Percentiles rank a stretch among this genome's conserved stretches.
Conservation (phyloP, 2,888 invertebrate species). For the Drosophila merina region DNA sequence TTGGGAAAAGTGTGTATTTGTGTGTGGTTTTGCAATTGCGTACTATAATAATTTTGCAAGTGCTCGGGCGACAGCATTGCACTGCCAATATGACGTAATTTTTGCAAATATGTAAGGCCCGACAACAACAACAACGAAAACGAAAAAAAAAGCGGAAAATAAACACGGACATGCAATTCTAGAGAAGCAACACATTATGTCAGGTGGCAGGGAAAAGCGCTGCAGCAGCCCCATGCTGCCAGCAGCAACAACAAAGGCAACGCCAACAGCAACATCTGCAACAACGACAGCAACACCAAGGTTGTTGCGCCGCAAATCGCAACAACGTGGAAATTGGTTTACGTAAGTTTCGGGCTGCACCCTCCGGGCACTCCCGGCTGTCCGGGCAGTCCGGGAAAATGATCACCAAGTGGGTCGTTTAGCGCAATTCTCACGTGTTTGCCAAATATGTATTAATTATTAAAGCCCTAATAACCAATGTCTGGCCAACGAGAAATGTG, state of each 20-base stretch:
- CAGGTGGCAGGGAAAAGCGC: slow-evolving; percentile 54
- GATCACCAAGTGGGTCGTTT: slow-evolving; percentile 43
- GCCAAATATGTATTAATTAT: slow-evolving; percentile 25
- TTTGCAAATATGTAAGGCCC: slow-evolving; percentile 49
- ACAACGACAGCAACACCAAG: slow-evolving; percentile 40
- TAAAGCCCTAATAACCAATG: slow-evolving; percentile 2
- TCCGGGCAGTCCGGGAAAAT: slow-evolving; percentile 3
- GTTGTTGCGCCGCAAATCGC: slow-evolving; percentile 73
- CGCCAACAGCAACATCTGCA: slow-evolving; percentile 32
- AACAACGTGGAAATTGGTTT: slow-evolving; percentile 83
- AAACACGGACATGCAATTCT: slow-evolving; percentile 54
- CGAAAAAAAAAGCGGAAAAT: slow-evolving; percentile 26
- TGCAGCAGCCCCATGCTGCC: slow-evolving; percentile 46
- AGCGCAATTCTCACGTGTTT: slow-evolving; percentile 40
- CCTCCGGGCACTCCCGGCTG: neutral
- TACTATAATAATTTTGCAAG: slow-evolving; percentile 59
- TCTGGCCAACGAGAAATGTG: slow-evolving; percentile 31
- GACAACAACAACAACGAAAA: slow-evolving; percentile 20
- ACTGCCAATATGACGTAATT: slow-evolving; percentile 70
- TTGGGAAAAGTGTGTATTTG: slow-evolving; percentile 10
- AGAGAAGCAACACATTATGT: slow-evolving; percentile 50
- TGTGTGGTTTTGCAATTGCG: slow-evolving; percentile 51
- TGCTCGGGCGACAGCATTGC: slow-evolving; percentile 54
- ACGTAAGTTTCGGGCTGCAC: slow-evolving; percentile 79
- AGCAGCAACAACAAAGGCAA: slow-evolving; percentile 13